phyloP scores from a whole-genome alignment of 2,888 invertebrate species.

The Mellilla xanthometata region DNA sequence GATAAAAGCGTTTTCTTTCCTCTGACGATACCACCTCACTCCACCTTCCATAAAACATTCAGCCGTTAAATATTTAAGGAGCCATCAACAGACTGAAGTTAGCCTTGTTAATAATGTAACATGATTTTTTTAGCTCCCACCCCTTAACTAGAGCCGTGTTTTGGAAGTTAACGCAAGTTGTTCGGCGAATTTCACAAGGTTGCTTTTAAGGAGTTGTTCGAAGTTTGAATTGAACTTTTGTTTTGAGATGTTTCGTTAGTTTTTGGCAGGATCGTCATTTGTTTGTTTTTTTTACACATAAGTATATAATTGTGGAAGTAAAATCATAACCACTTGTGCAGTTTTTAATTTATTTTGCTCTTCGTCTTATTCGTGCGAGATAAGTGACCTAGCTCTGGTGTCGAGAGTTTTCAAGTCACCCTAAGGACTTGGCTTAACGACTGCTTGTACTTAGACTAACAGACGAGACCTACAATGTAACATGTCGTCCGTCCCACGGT shows the following conservation, averaged over 20 bases:
- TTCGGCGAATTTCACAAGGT: neutral
- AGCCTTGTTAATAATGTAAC: slow-evolving; percentile 20
- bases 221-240: neutral
- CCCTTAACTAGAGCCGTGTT: slow-evolving; percentile 6
- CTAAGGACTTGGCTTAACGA: no score
- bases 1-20: slow-evolving; percentile 7
- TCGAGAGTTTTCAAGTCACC: no score
- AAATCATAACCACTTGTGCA: no score
- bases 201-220: slow-evolving; percentile 5
- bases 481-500: no score
- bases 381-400: no score
- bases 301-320: no score
- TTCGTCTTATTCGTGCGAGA: no score
- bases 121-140: slow-evolving; percentile 17
- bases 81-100: slow-evolving; percentile 14
- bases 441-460: no score
- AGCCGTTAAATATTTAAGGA: slow-evolving; percentile 10
- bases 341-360: no score
- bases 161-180: slow-evolving; percentile 6
- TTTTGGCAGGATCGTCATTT: neutral
- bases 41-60: slow-evolving; percentile 11
- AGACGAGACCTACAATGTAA: no score
- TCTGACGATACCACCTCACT: slow-evolving; percentile 15
- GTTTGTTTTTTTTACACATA: no score
- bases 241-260: neutral